These are phyloP conservation scores for Syrmaticus mikado DNA, from an alignment of 2,113 vertebrate genomes.

Conservation along the genomic window DNA sequence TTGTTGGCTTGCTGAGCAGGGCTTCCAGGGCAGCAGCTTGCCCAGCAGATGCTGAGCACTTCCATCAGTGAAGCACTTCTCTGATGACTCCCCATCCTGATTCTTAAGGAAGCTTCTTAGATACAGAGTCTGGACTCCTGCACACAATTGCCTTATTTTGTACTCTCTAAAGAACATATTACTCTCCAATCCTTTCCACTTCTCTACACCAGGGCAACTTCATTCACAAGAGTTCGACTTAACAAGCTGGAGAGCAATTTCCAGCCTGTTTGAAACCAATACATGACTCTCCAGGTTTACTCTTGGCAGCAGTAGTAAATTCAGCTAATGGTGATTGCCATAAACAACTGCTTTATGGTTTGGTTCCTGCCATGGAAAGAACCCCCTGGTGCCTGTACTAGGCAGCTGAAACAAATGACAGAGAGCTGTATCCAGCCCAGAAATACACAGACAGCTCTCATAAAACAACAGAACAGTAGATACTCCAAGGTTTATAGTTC, in stretches of 20 bases:
- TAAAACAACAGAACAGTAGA: background rate
- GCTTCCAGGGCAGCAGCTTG: background rate
- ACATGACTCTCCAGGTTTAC: background rate
- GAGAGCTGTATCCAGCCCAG: background rate
- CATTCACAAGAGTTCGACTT: background rate
- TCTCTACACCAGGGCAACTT: background rate
- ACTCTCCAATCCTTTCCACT: background rate
- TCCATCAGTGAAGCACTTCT: background rate
- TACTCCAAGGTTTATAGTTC: background rate
- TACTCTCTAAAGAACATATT: background rate
- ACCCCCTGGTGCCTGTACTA: background rate
- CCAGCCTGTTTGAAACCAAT: background rate
- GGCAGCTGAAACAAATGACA: background rate
- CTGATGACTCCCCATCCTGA: background rate
- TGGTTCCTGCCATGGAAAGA: background rate
- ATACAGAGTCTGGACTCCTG: background rate
- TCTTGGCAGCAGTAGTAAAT: background rate
- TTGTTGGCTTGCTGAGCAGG: background rate
- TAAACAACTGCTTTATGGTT: background rate
- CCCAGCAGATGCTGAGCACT: background rate
- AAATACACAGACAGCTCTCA: background rate
- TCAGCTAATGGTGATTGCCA: background rate
- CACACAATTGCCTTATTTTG: background rate
- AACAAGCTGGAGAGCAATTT: background rate
- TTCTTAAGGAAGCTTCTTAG: background rate